Percentiles rank a stretch among this genome's conserved stretches.
These are phyloP conservation scores for Scartelaos histophorus DNA, from an alignment of 2,113 vertebrate genomes.

Conservation along the genomic window DNA sequence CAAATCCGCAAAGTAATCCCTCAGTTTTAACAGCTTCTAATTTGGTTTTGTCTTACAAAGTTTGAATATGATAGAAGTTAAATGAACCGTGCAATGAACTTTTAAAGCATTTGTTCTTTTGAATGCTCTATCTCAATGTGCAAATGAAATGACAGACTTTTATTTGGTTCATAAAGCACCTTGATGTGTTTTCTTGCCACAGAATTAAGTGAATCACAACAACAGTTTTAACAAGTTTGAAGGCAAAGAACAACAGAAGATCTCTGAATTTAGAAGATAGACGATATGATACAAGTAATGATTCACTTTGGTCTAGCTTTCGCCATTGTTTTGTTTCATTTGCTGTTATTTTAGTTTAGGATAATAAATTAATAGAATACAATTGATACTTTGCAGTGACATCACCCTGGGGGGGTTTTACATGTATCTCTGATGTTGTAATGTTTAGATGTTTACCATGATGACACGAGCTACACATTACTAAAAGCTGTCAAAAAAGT, in stretches of 20 bases:
- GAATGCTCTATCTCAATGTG: background rate
- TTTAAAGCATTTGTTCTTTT: slow-evolving; percentile 5
- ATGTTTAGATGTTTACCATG: too few species aligned
- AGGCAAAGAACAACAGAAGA: background rate
- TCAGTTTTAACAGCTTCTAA: slow-evolving; percentile 63
- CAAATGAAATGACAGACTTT: background rate
- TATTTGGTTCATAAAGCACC: slow-evolving; percentile 17
- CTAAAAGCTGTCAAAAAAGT: too few species aligned
- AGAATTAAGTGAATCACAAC: background rate
- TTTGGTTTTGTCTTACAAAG: slow-evolving; percentile 51
- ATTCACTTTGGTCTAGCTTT: too few species aligned
- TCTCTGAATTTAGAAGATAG: background rate
- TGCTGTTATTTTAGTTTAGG: too few species aligned
- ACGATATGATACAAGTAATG: too few species aligned
- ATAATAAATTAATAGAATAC: too few species aligned
- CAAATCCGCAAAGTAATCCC: slow-evolving; percentile 58
- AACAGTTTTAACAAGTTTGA: background rate
- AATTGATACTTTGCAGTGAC: too few species aligned
- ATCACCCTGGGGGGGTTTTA: too few species aligned
- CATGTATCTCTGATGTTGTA: too few species aligned
- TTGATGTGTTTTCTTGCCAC: slow-evolving; percentile 1
- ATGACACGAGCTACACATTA: too few species aligned
- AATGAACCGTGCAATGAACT: slow-evolving; percentile 34
- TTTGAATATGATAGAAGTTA: slow-evolving; percentile 35
- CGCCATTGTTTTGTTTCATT: too few species aligned